Base-by-base conservation (phyloP, 2,113 vertebrate species). In the Indicator indicator region DNA sequence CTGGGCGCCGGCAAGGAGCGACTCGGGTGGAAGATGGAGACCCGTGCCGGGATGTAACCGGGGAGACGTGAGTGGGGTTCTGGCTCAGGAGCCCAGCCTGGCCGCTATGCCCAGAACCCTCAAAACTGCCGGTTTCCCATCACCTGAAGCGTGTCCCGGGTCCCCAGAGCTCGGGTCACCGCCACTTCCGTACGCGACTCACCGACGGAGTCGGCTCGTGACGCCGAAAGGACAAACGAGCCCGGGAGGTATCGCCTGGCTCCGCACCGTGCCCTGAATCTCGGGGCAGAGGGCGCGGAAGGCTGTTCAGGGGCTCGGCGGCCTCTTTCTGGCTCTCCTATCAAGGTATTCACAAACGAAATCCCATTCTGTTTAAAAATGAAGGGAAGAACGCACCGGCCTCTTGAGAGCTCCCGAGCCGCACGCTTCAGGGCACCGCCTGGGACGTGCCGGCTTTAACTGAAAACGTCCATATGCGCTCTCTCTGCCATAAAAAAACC, bases 331-430 rank as follows among this genome's bases (percentile, higher is more conserved):
- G 16, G 17, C 33, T 33, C 6, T 64, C 26, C 19, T 1, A 46
- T 3, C 32, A 5, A 3, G 46, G 36, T 67, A 1, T 2, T 16
- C 15, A 5, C 60, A 0, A 9, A 5, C 38, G 6, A n/a, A 77
- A 16, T 1, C 4, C 58, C 0, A 0, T 4, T 46, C 46, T 24
- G 0, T 7, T 26, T 5, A 7, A 10, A 38, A 52, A 30, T 24
- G 28, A 21, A 9, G 0, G 69, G 48, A 54, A 33, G 63, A n/a
- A 7, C 16, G 9, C 26, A 9, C 2, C 76, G 0, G 56, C 4
- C 42, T 16, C 68, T 4, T 4, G 18, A 5, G 26, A 1, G 55
- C 52, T 62, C 28, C 82, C 33, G 48, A 23, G 64, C 38, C 33
- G 18, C 40, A 1, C 27, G 71, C 54, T 12, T 4, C 38, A 24